These are phyloP conservation scores for Rhea pennata DNA, from an alignment of 2,113 vertebrate species.

Conservation along the genomic window DNA sequence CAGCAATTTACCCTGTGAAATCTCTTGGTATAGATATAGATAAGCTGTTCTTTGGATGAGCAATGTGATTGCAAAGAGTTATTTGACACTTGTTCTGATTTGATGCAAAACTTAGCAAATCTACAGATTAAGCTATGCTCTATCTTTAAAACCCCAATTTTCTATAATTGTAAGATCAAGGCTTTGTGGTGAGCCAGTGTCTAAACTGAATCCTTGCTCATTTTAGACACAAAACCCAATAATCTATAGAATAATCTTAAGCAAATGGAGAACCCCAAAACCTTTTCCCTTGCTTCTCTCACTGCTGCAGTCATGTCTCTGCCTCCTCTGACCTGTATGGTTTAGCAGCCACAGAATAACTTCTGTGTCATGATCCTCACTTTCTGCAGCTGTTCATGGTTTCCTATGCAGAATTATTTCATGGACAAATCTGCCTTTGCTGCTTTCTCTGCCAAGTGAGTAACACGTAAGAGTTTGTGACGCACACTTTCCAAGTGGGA, in stretches of 20 bases:
- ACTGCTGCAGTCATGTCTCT: neutral
- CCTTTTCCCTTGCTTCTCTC: neutral
- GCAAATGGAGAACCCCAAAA: neutral
- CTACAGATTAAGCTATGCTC: neutral
- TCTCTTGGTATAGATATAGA: neutral
- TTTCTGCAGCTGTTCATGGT: neutral
- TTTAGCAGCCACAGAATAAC: neutral
- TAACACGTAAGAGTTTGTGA: neutral
- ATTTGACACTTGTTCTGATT: neutral
- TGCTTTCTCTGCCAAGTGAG: neutral
- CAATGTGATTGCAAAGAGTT: neutral
- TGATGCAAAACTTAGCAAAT: neutral
- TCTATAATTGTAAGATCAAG: neutral
- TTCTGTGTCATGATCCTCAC: neutral
- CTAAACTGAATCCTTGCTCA: neutral
- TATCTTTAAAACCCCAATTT: neutral
- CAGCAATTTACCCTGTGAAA: neutral
- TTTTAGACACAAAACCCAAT: neutral
- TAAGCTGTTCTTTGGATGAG: neutral
- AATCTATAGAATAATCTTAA: neutral
- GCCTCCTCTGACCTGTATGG: fast-evolving
- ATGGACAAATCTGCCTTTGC: neutral
- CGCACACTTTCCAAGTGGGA: fast-evolving
- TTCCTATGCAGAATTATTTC: neutral
- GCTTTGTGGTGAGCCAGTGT: neutral